A percentile compares a stretch with the other conserved stretches of the same genome.
These are phyloP conservation scores for Pachydiplax longipennis DNA, from an alignment of 2,888 invertebrate genomes.

Conservation along the genomic window DNA sequence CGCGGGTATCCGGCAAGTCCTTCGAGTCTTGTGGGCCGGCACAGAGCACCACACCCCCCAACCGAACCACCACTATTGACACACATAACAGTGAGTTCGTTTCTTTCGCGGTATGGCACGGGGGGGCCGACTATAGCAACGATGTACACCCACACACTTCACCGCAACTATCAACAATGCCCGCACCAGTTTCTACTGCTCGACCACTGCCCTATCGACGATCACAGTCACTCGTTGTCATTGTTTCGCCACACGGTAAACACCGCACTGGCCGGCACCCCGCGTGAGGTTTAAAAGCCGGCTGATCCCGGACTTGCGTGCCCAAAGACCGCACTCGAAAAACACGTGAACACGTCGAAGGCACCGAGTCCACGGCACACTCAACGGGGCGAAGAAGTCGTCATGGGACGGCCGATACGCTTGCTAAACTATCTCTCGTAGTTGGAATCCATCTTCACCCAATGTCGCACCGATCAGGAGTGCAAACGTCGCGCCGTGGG, in stretches of 20 bases:
- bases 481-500: constrained; percentile 47
- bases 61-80: constrained; percentile 44
- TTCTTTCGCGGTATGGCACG: not conserved
- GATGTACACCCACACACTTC: not conserved
- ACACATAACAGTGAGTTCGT: constrained; percentile 41
- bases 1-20: constrained; percentile 48
- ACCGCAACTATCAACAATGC: not conserved
- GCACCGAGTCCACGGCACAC: not conserved
- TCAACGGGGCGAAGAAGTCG: not conserved
- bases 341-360: not conserved
- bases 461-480: constrained; percentile 47
- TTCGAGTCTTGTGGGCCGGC: constrained; percentile 46
- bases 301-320: not conserved
- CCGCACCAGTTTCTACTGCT: not conserved
- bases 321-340: not conserved
- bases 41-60: constrained; percentile 47
- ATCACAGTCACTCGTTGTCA: not conserved
- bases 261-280: not conserved
- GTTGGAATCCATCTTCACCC: constrained; percentile 47
- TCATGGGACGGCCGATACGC: not conserved
- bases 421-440: constrained; percentile 37
- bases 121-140: not conserved
- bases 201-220: not conserved
- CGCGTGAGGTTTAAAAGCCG: not conserved
- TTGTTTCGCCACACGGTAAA: not conserved